Base-by-base conservation (phyloP, 2,797 vertebrate genomes). In the Crypturellus tataupa region DNA sequence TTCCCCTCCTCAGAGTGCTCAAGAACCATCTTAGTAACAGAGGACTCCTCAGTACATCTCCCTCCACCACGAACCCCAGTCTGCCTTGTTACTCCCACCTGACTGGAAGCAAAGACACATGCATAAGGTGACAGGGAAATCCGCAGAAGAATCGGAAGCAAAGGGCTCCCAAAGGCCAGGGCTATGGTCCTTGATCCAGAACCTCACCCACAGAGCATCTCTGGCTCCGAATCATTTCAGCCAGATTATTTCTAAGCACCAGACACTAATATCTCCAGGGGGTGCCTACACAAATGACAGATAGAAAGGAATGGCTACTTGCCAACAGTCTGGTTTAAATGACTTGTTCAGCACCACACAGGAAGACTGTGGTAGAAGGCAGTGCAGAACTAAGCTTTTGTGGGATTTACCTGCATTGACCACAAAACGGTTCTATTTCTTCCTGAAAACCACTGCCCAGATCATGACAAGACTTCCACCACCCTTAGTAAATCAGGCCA, bases 31-130 rank as follows among this genome's bases (percentile, higher is more conserved):
- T 67, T 35, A 47, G 35, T 70, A 87, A 70, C 49, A 86, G 73
- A 91, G 68, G 63, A 60, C 59, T 95, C 79, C 91, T 88, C 69
- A 72, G 37, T 73, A 65, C 25, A 90, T 83, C 85, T 80, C 73
- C 85, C 87, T 86, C 40, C 64, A 58, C 75, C 83, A 69, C 18
- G 80, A 39, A 90, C 68, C 86, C 91, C 85, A 67, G 42, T 31
- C 77, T 85, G 83, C 75, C 85, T 85, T 93, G 87, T 89, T 93
- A 91, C 70, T 89, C 94, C 85, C 73, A 92, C 87, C 90, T 94
- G 67, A 91, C 77, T 72, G 89, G 70, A 89, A 94, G 95, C 44
- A 77, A 92, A 81, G 82, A 93, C 88, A 76, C 92, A 88, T 89
- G 90, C 90, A 83, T 93, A 89, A 91, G 82, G 80, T 70, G 75